Evolutionary conservation across 2,888 invertebrate genomes (phyloP), one percentile per base, ranked within the genome.

Genomic region (Cinara cedri): DNA sequence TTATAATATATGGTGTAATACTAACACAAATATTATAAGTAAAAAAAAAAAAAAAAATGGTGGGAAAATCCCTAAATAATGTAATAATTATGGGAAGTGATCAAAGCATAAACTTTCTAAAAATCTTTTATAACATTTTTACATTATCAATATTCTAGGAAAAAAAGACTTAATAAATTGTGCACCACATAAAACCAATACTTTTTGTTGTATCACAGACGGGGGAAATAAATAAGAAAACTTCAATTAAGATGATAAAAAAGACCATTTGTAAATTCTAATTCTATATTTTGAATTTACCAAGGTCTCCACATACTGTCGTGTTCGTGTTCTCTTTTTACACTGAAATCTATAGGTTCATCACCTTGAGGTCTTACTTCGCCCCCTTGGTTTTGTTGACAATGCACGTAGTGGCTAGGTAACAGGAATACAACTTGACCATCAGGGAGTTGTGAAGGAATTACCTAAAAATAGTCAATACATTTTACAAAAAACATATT

Each of bases 341-440:
- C 83, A 74, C 84, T 84, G 81, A 84, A 84, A 81, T 84, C 84
- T 42, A 84, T 82, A 10, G 84, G 84, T 82, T 82, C 82, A 34
- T 84, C 83, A 24, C 83, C 83, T 46, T 81, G 81, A n/a, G 81
- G 76, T 49, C 80, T 80, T 14, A 51, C 68, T 24, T 74, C 81
- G n/a, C 63, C 81, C 46, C 81, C 81, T 34, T 80, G 72, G 46
- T 42, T 82, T 82, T 75, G 82, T 82, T 81, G 81, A 74, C 62
- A 81, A 72, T 90, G 89, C 13, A 90, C 88, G 84, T 90, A 90
- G 84, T 90, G 89, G 84, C 89, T 89, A 57, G 90, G 90, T 57
- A 90, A 85, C 3, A 90, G 86, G 83, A 90, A 88, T 21, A 90
- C 89, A 57, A 89, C 89, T 83, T 89, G 89, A 3, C 89, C 89